phyloP scores from a whole-genome alignment of 2,113 vertebrate species.

The Heterotis niloticus region DNA sequence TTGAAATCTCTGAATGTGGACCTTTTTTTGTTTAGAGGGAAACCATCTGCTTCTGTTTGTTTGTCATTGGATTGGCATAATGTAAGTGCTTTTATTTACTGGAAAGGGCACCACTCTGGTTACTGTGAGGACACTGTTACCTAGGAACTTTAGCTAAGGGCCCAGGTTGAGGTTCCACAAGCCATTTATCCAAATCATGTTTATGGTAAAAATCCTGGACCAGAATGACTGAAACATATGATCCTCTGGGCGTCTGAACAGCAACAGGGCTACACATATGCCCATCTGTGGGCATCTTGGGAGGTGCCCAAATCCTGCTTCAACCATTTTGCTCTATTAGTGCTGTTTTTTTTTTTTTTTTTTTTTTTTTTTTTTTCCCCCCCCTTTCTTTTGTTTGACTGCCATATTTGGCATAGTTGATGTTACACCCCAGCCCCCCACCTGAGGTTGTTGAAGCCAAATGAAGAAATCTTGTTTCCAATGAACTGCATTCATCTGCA shows the following conservation, averaged over 20 bases:
- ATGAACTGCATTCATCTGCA: conserved; percentile 17
- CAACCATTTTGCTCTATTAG: conserved; percentile 27
- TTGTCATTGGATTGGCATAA: conserved; percentile 27
- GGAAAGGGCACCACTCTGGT: conserved; percentile 19
- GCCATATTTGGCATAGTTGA: conserved; percentile 26
- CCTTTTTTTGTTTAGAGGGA: conserved; percentile 30
- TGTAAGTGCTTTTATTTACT: background rate
- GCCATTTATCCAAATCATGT: background rate
- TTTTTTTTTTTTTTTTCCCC: background rate
- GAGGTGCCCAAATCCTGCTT: conserved; percentile 6
- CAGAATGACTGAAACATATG: background rate
- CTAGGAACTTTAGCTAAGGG: conserved; percentile 29
- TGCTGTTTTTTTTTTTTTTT: background rate
- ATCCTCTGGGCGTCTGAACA: background rate
- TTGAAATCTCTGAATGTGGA: conserved; percentile 26
- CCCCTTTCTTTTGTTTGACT: background rate
- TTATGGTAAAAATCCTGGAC: background rate
- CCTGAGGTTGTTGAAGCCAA: background rate
- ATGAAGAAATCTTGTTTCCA: conserved; percentile 19
- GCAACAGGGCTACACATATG: background rate
- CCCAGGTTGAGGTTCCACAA: conserved; percentile 9
- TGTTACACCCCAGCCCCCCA: conserved; percentile 17
- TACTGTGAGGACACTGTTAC: conserved; percentile 37
- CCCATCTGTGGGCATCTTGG: background rate
- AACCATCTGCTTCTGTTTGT: conserved; percentile 39